Evolutionary conservation across 2,888 invertebrate genomes (phyloP).

Genomic region (Halictus quadricinctus): DNA sequence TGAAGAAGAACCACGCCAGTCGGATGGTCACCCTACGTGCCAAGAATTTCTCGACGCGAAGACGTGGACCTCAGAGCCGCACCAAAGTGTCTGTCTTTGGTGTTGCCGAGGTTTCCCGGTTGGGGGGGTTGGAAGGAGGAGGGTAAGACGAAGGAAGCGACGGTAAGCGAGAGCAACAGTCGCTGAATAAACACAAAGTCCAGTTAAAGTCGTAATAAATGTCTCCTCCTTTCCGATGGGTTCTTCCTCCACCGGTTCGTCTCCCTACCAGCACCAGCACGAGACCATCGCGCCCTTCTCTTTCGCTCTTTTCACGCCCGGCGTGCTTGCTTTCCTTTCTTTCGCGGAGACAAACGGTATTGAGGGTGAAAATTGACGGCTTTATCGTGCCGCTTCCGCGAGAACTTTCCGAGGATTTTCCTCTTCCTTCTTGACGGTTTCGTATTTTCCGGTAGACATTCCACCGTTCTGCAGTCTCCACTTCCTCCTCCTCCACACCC

Average conservation of each 20-base stretch:
- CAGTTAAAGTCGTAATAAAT: constrained; percentile 82
- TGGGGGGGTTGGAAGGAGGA: constrained; percentile 9
- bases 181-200: constrained; percentile 82
- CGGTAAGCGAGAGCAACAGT: constrained; percentile 78
- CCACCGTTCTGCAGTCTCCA: constrained; percentile 28
- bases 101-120: constrained; percentile 46
- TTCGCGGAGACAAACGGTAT: constrained; percentile 75
- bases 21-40: constrained; percentile 78
- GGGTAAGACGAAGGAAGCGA: constrained; percentile 45
- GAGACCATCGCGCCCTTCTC: constrained; percentile 30
- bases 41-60: constrained; percentile 70
- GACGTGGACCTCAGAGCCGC: constrained; percentile 44
- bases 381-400: constrained; percentile 75
- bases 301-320: constrained; percentile 58
- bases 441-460: constrained; percentile 60
- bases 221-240: constrained; percentile 78
- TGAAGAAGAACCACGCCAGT: constrained; percentile 70
- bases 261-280: constrained; percentile 30
- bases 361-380: constrained; percentile 78
- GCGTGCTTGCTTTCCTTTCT: constrained; percentile 73
- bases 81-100: constrained; percentile 46
- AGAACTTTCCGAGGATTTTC: constrained; percentile 67
- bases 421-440: constrained; percentile 60
- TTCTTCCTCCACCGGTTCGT: constrained; percentile 55
- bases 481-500: no score